A percentile compares a stretch with the other conserved stretches of the same genome.
phyloP scores from a whole-genome alignment of 2,113 vertebrate species.

The Malurus elegans region DNA sequence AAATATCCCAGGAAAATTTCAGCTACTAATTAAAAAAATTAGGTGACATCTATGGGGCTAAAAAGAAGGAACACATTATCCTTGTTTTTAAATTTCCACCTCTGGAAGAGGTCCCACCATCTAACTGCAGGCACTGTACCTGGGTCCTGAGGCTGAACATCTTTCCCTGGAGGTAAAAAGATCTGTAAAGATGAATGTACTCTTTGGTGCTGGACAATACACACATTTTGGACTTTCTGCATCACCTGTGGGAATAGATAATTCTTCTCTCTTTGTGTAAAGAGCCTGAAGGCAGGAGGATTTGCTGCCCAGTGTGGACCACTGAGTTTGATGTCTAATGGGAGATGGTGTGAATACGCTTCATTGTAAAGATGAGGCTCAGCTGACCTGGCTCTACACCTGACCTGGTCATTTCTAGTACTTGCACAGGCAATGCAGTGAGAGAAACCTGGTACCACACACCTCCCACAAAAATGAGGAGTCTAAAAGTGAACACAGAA shows the following conservation, averaged over 20 bases:
- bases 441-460: not conserved
- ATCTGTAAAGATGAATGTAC: not conserved
- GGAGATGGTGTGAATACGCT: not conserved
- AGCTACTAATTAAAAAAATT: not conserved
- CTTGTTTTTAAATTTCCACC: not conserved
- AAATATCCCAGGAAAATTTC: not conserved
- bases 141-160: not conserved
- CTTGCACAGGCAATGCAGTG: not conserved
- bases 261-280: not conserved
- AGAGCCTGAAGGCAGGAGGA: not conserved
- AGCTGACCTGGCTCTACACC: not conserved
- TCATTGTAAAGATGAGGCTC: not conserved
- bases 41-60: fast-evolving
- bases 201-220: not conserved
- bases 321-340: not conserved
- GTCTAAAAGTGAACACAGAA: not conserved
- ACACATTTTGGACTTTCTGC: not conserved
- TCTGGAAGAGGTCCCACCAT: not conserved
- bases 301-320: not conserved
- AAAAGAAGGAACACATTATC: not conserved
- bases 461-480: not conserved
- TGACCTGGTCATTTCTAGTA: not conserved
- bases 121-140: not conserved
- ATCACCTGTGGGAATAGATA: not conserved
- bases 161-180: not conserved